Evolutionary conservation across 2,888 invertebrate genomes (phyloP).

Genomic region (Catocala nupta): DNA sequence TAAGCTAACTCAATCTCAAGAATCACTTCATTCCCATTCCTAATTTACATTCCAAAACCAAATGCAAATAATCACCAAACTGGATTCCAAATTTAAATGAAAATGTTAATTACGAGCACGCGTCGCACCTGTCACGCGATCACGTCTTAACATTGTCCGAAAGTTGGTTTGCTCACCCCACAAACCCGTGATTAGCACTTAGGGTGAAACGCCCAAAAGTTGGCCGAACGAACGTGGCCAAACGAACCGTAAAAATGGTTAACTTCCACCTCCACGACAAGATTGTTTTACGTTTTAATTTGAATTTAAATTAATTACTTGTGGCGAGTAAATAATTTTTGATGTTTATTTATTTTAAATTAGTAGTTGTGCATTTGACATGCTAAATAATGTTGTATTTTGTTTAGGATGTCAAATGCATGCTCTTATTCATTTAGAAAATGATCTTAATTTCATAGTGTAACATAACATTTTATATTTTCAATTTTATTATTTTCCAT

Average conservation of each 20-base stretch:
- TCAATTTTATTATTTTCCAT: too few species aligned
- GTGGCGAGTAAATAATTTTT: conserved; percentile 34
- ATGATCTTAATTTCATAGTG: too few species aligned
- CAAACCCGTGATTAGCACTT: conserved; percentile 57
- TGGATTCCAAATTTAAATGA: conserved; percentile 55
- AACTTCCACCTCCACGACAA: conserved; percentile 46
- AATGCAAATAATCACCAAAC: conserved; percentile 47
- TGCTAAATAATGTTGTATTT: too few species aligned
- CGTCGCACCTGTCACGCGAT: conserved; percentile 59
- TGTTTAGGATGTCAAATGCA: too few species aligned
- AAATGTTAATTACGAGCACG: conserved; percentile 51
- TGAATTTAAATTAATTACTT: conserved; percentile 49
- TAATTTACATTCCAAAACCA: conserved; percentile 33
- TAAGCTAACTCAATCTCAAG: background rate
- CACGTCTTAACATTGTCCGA: conserved; percentile 59
- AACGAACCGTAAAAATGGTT: conserved; percentile 64
- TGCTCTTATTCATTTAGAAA: too few species aligned
- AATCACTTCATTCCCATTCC: conserved; percentile 25
- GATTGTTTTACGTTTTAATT: conserved; percentile 54
- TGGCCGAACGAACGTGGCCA: conserved; percentile 57
- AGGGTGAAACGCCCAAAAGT: conserved; percentile 55
- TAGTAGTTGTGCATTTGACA: too few species aligned
- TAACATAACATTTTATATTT: too few species aligned
- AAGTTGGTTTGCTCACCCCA: conserved; percentile 56
- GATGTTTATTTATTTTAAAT: background rate